Evolutionary conservation across 2,113 vertebrate genomes (phyloP), one percentile per base, ranked within the genome.

Genomic region (Hemicordylus capensis): DNA sequence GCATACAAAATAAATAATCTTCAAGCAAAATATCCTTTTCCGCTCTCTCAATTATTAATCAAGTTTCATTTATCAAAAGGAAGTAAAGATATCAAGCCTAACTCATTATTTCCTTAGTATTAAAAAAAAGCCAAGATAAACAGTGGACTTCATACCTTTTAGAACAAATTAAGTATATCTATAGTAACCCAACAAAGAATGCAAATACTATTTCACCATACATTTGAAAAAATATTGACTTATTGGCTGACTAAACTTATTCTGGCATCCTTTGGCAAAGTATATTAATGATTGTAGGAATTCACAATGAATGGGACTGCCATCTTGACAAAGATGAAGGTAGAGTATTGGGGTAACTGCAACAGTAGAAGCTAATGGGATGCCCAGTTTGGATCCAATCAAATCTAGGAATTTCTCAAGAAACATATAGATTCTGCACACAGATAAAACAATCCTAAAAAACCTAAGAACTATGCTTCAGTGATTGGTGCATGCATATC

Each of bases 151-250:
- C 87, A 91, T 80, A 77, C 88, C 88, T 91, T 91, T 90, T 89
- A 90, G 89, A 93, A 81, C 89, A 92, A 94, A 92, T 88, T 87
- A 93, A 89, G 89, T 54, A 89, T 54, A 46, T 67, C 85, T 76
- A 76, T 90, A 93, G 93, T 93, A 90, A 92, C 69, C 93, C 92
- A 91, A 88, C 82, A 86, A 44, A 91, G 94, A 94, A 94, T 87
- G 88, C 88, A 95, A 95, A 94, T 84, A 93, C 61, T 75, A 76
- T 90, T 95, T 90, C 70, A 92, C 70, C 92, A 83, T 74, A 89
- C 64, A 92, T 90, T 89, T 63, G 85, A 92, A 94, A 92, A 96
- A 96, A 95, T 91, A 95, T 88, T 93, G 93, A 89, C 89, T 90
- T 93, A 94, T 92, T 88, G 93, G 81, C 92, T 94, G 91, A 90